Evolutionary conservation across 2,113 vertebrate genomes (phyloP).

Genomic region (Pardalotus punctatus): DNA sequence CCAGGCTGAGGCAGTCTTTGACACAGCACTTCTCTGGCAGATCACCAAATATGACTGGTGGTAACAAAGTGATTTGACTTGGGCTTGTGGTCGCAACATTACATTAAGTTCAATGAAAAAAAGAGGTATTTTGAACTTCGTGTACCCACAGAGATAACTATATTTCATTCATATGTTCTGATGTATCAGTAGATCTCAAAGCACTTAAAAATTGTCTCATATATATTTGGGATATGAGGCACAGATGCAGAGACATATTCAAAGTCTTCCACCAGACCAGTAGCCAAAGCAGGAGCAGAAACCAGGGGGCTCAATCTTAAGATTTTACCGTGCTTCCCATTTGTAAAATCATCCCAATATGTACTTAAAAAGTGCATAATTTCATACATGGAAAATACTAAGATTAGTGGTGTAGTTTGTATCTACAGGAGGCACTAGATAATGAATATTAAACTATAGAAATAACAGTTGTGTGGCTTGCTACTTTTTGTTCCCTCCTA

Average conservation of each 20-base stretch:
- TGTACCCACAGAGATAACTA: background rate
- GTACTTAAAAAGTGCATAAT: background rate
- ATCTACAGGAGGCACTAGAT: background rate
- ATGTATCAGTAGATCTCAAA: background rate
- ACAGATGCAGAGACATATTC: background rate
- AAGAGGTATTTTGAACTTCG: background rate
- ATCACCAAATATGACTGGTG: background rate
- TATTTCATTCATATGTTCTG: background rate
- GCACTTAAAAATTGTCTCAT: background rate
- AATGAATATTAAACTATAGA: background rate
- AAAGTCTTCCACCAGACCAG: background rate
- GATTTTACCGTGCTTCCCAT: background rate
- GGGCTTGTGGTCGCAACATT: background rate
- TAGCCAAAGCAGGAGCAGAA: background rate
- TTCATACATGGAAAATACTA: background rate
- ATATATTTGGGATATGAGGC: background rate
- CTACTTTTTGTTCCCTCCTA: background rate
- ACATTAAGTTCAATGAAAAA: background rate
- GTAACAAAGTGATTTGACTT: background rate
- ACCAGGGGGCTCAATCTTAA: background rate
- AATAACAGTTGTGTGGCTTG: background rate
- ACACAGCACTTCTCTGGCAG: background rate
- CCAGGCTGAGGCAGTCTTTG: background rate
- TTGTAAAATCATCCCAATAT: background rate
- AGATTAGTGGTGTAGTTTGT: background rate